Evolutionary conservation across 2,888 invertebrate genomes (phyloP), one percentile per base, ranked within the genome.

Genomic region (Homarus gammarus): DNA sequence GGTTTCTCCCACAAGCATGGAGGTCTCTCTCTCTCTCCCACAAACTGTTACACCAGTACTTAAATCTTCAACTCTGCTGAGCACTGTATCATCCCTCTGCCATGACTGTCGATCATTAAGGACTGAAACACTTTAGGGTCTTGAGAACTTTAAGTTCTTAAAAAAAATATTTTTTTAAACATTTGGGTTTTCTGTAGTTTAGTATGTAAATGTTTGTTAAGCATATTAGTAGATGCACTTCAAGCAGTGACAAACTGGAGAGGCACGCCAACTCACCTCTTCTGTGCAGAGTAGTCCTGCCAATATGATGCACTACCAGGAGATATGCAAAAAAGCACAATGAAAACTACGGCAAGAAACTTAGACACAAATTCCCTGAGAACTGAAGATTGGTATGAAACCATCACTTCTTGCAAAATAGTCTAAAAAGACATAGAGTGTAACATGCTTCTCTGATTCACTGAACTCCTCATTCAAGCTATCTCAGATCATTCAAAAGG

Each of bases 251-350:
- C 61, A 38, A 49, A 61, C 61, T 2, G 8, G 31, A 79, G 22
- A 36, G 49, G 33, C 31, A 1, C 22, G 2, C 72, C 51, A 31
- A 89, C 88, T 89, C 84, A 89, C 88, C 88, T 89, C 78, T 89
- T 89, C 27, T 68, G 83, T 33, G 88, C 88, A 27, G 88, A 89
- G 88, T 89, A 89, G 88, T 89, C 88, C 79, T 89, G 88, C 88
- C 88, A 89, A 89, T 89, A 89, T 40, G 88, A 89, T 31, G 88
- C 68, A 89, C 88, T 89, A 89, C 68, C 79, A 89, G 78, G 78
- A 82, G 83, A 78, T 75, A 89, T 78, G 88, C 88, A 83, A 84
- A 73, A 86, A 87, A 79, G 73, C 70, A 89, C 84, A 89, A 84
- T 89, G 83, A 89, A 78, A 56, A 64, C 88, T 83, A 84, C 49